Base-by-base conservation (phyloP, 2,888 invertebrate species). In the Drosophila seclusa region DNA sequence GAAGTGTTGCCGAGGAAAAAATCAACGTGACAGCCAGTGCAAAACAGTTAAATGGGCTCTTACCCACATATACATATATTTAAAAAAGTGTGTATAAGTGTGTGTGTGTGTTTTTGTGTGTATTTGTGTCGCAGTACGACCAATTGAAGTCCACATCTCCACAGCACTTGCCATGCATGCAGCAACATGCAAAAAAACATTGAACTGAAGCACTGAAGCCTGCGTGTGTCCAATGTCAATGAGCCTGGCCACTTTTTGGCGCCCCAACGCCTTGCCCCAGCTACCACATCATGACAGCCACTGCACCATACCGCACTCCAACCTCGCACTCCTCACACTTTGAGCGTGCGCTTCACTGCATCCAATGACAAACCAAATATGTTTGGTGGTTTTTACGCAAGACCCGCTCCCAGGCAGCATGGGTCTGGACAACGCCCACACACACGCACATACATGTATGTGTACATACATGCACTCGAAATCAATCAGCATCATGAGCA, bases 351-450 rank as follows among this genome's bases (percentile, higher is more conserved):
- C 82, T 77, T 77, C 80, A 86, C 68, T 90, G 86, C 83, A 76
- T 80, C 87, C 86, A 90, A 88, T 90, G 87, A 90, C 89, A 87
- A 85, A 84, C 82, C 89, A 89, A 91, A 91, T 90, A 91, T 91
- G 89, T 90, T 91, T 91, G 87, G 91, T 92, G 91, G 91, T 90
- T 91, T 89, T 89, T 86, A 79, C 86, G 78, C 87, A 78, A 88
- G 82, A 79, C 60, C 74, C 78, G 84, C 60, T 67, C 45, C 45
- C 54, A 58, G 48, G 27, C 69, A 58, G 48, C 40, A n/a, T 34
- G 45, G 59, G 48, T 70, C 57, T 75, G 68, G 48, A 64, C 62
- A 76, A 52, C 36, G 45, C 24, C 53, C 75, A 42, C 36, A 42
- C 52, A 64, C 52, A 60, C 63, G 50, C 52, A 62, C 16, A 45